A percentile compares a stretch with the other conserved stretches of the same genome.
phyloP scores from a whole-genome alignment of 2,888 invertebrate genomes.

The Nycteola revayana region DNA sequence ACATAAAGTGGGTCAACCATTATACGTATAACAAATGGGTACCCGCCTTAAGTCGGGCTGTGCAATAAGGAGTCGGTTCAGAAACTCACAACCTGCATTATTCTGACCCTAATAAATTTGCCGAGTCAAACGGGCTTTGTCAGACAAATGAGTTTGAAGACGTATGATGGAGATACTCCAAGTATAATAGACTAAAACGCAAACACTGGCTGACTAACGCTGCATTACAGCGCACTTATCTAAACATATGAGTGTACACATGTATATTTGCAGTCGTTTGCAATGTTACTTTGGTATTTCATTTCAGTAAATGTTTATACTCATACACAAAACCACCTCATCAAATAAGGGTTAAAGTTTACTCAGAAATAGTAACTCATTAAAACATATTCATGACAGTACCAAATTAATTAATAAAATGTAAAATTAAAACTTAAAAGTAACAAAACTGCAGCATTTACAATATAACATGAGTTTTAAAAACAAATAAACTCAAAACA shows the following conservation, averaged over 20 bases:
- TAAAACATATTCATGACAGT: too few relatives aligned
- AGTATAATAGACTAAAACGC: slow-evolving; percentile 24
- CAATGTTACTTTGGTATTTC: too few relatives aligned
- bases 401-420: too few relatives aligned
- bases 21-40: slow-evolving; percentile 76
- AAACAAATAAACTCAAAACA: slow-evolving; percentile 51
- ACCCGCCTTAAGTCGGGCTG: slow-evolving; percentile 65
- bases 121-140: slow-evolving; percentile 73
- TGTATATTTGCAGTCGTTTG: too few relatives aligned
- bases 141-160: slow-evolving; percentile 70
- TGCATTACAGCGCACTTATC: background rate
- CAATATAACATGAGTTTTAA: too few relatives aligned
- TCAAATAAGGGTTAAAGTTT: too few relatives aligned
- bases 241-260: too few relatives aligned
- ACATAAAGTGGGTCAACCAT: slow-evolving; percentile 76
- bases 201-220: slow-evolving; percentile 11
- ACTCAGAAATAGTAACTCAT: too few relatives aligned
- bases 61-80: slow-evolving; percentile 73
- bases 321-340: too few relatives aligned
- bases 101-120: slow-evolving; percentile 80
- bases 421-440: too few relatives aligned
- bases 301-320: too few relatives aligned
- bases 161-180: slow-evolving; percentile 35
- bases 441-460: too few relatives aligned
- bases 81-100: slow-evolving; percentile 77